These are phyloP conservation scores for Rhagium mordax DNA, from an alignment of 2,888 invertebrate species.

Conservation along the genomic window DNA sequence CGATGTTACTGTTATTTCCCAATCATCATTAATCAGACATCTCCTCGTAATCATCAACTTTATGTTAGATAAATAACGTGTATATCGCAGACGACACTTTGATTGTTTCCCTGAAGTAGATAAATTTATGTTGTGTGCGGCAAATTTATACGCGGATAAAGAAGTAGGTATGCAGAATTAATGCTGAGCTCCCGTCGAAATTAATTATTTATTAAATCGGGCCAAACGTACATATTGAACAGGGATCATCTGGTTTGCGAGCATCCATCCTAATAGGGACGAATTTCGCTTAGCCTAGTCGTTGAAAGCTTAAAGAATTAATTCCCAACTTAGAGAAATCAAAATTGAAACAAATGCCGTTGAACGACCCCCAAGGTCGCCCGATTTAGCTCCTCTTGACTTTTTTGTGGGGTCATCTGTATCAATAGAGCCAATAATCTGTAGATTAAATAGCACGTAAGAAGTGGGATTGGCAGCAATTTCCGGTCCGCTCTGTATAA, in stretches of 20 bases:
- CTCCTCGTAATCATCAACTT: constrained; percentile 62
- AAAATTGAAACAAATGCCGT: no score
- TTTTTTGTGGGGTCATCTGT: no score
- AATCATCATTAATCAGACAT: constrained; percentile 65
- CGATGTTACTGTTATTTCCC: constrained; percentile 62
- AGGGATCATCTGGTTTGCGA: background rate
- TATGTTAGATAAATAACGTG: constrained; percentile 54
- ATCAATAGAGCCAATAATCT: no score
- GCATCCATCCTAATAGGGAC: background rate
- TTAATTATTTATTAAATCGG: constrained; percentile 38
- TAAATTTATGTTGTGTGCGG: constrained; percentile 42
- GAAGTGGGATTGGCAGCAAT: no score
- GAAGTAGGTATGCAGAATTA: constrained; percentile 47
- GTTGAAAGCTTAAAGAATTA: no score
- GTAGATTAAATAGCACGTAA: no score
- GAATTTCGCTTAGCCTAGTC: no score
- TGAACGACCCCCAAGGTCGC: no score
- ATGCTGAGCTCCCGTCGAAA: constrained; percentile 36
- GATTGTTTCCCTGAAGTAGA: constrained; percentile 50
- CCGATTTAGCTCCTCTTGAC: no score
- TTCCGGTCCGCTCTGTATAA: no score
- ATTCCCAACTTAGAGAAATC: no score
- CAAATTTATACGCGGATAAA: constrained; percentile 41
- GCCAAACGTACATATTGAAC: constrained; percentile 10
- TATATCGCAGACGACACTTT: constrained; percentile 51